phyloP scores from a whole-genome alignment of 2,888 invertebrate species.

The Tolmerus cingulatus region DNA sequence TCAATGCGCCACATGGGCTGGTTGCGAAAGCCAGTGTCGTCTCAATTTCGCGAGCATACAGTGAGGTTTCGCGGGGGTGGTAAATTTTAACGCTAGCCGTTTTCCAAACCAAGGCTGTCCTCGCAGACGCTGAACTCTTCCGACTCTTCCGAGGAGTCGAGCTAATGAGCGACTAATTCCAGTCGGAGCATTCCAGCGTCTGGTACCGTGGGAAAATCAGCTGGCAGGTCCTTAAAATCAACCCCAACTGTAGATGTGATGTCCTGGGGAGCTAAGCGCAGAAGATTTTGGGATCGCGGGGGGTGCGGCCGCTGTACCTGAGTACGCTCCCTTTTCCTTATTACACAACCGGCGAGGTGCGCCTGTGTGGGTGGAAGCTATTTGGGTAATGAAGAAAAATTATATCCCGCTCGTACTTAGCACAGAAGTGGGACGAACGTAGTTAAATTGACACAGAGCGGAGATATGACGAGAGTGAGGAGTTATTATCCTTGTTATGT shows the following conservation, averaged over 20 bases:
- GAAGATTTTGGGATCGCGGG: not conserved
- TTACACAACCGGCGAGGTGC: not conserved
- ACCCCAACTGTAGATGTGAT: constrained; percentile 22
- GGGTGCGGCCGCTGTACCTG: not conserved
- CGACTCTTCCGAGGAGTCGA: not conserved
- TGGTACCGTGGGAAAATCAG: not conserved
- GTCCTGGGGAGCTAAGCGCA: not conserved
- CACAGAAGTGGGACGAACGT: constrained; percentile 43
- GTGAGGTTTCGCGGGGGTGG: not conserved
- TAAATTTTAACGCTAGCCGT: not conserved
- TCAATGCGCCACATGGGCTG: not conserved
- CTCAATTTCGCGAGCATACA: not conserved
- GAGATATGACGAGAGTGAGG: constrained; percentile 39
- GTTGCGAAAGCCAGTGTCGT: not conserved
- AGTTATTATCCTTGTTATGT: constrained; percentile 36
- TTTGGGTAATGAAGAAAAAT: constrained; percentile 47
- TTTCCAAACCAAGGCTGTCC: not conserved
- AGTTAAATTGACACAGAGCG: constrained; percentile 45
- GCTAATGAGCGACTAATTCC: not conserved
- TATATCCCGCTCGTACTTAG: constrained; percentile 46
- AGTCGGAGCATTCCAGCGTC: not conserved
- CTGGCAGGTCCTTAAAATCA: constrained; percentile 22
- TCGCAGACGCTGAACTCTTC: not conserved
- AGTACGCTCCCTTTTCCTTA: not conserved
- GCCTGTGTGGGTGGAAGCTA: constrained; percentile 3